Evolutionary conservation across 2,888 invertebrate genomes (phyloP), one percentile per base, ranked within the genome.

Genomic region (Auanema sp.): DNA sequence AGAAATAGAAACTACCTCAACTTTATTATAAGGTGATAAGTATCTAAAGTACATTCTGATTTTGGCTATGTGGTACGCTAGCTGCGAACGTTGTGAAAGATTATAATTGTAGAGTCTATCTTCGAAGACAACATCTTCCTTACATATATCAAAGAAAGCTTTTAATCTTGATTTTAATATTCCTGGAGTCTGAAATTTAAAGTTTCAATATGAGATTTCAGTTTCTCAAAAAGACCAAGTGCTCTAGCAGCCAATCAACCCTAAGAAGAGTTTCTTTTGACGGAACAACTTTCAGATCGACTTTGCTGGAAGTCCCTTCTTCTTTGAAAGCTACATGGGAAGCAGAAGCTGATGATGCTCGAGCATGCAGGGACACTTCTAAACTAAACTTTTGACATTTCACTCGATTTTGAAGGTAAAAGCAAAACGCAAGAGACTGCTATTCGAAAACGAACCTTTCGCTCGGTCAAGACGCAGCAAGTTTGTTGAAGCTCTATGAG

Each of bases 31-130:
- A 23, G 79, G 80, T 23, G 77, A 78, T 58, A 74, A 69, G 60
- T 76, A 78, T 6, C 77, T 71, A 59, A 71, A 80, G 63, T 80
- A 80, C 58, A 78, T 65, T 2, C 79, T 66, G 16, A 80, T 64
- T 64, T 80, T 80, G 11, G 75, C 73, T 21, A 80, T 69, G 50
- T 80, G 80, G 0, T 60, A 50, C 59, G 68, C 61, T 16, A 80
- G 62, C 4, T 69, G 56, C 2, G 62, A 40, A 14, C 55, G 21
- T 33, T 49, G 51, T 23, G 43, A 44, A 4, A 76, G 23, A 24
- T 75, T 72, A 61, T 79, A 79, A n/a, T 72, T 73, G 65, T 68
- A 80, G 4, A 80, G 50, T 21, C 69, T 60, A 59, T 80, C 80
- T 16, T 79, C 72, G 47, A 78, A 69, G 24, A 60, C 58, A 10